These are phyloP conservation scores for Trichechus manatus DNA, from an alignment of 2,113 vertebrate species.

Conservation along the genomic window DNA sequence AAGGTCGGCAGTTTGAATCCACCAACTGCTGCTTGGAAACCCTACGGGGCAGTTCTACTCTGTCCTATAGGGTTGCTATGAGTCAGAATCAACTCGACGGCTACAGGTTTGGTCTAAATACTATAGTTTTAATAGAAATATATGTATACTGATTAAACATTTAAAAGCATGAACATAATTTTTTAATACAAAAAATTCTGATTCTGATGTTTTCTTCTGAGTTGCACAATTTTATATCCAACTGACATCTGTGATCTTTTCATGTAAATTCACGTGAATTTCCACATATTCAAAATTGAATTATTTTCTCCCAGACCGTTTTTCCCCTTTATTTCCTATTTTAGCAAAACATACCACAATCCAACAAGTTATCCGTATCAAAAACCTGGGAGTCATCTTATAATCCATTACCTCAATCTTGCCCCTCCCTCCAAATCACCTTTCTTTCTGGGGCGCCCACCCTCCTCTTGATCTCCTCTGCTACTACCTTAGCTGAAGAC, in stretches of 20 bases:
- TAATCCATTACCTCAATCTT: too few species aligned
- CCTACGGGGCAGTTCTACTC: too few species aligned
- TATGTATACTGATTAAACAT: neutral
- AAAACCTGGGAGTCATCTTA: neutral
- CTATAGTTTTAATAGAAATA: neutral
- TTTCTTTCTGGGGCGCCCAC: neutral
- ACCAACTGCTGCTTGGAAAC: too few species aligned
- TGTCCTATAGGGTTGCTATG: too few species aligned
- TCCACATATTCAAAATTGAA: neutral
- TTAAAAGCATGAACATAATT: neutral
- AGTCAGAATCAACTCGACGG: too few species aligned
- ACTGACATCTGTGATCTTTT: neutral
- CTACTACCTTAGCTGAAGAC: neutral
- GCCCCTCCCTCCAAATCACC: neutral
- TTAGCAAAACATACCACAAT: neutral
- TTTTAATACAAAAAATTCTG: slow-evolving; percentile 13
- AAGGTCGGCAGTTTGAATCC: too few species aligned
- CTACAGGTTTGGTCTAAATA: neutral
- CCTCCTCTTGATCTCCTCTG: neutral
- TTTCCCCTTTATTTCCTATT: neutral
- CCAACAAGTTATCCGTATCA: neutral
- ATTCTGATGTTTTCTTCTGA: neutral
- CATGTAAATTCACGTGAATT: neutral
- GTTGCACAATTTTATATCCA: neutral
- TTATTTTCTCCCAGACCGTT: neutral